Percentiles rank a stretch among this genome's conserved stretches.
These are phyloP conservation scores for Danio aesculapii DNA, from an alignment of 2,797 vertebrate genomes.

Conservation along the genomic window DNA sequence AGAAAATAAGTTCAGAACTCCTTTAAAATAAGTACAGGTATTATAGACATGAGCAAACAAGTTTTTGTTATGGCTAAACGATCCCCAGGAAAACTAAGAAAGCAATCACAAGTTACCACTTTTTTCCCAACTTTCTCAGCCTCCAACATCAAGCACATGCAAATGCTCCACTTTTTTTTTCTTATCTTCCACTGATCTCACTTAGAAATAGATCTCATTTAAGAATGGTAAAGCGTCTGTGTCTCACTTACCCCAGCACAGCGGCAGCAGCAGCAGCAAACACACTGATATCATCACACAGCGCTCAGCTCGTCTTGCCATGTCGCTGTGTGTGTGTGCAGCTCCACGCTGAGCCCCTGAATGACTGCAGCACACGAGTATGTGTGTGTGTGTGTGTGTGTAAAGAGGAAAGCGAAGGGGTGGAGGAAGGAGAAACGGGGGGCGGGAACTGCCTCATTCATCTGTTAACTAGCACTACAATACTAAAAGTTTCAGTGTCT, in stretches of 20 bases:
- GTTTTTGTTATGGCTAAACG: too few relatives aligned
- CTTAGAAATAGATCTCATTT: too few relatives aligned
- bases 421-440: constrained; percentile 48
- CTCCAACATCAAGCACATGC: constrained; percentile 38
- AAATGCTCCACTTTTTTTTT: background rate
- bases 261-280: constrained; percentile 58
- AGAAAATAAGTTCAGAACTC: background rate
- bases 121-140: background rate
- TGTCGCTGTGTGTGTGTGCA: constrained; percentile 53
- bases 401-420: constrained; percentile 53
- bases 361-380: constrained; percentile 33
- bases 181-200: too few relatives aligned
- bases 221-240: background rate
- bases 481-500: constrained; percentile 3
- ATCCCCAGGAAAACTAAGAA: background rate
- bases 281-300: constrained; percentile 59
- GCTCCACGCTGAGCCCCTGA: constrained; percentile 59
- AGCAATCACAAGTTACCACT: background rate
- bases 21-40: background rate
- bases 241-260: constrained; percentile 63
- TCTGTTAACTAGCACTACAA: constrained; percentile 43
- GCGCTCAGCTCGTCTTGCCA: constrained; percentile 60
- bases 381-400: constrained; percentile 32
- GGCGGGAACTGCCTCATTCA: constrained; percentile 54
- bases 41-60: background rate